Evolutionary conservation across 2,113 vertebrate genomes (phyloP).

Genomic region (Halichoeres trimaculatus): DNA sequence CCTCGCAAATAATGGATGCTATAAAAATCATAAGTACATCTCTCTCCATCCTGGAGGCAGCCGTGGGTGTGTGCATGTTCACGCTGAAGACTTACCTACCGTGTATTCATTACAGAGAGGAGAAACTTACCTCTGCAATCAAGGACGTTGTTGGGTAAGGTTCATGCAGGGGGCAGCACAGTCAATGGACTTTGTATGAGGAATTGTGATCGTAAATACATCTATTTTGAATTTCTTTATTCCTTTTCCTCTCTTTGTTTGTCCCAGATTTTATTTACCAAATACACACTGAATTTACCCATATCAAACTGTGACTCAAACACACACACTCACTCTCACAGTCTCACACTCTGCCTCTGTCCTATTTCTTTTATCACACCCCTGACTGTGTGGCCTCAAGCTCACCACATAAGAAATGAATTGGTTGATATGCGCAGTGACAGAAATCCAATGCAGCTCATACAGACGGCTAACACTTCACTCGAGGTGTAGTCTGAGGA

Average conservation of each 20-base stretch:
- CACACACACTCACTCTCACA: not conserved
- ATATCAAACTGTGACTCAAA: not conserved
- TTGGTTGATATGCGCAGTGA: slow-evolving; percentile 14
- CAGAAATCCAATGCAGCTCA: slow-evolving; percentile 21
- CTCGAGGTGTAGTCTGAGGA: not conserved
- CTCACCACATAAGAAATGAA: slow-evolving; percentile 8
- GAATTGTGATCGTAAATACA: not conserved
- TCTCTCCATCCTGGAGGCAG: slow-evolving; percentile 31
- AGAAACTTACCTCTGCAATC: slow-evolving; percentile 1
- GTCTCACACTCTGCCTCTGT: not conserved
- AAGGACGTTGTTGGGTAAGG: slow-evolving; percentile 19
- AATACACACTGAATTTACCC: not conserved
- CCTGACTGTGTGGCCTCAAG: slow-evolving; percentile 12
- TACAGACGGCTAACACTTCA: not conserved
- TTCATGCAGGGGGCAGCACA: not conserved
- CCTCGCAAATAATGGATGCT: slow-evolving; percentile 66
- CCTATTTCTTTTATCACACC: slow-evolving; percentile 36
- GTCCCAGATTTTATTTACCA: slow-evolving; percentile 11
- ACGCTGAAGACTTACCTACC: not conserved
- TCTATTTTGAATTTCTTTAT: not conserved
- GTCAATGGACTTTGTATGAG: not conserved
- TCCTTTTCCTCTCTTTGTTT: not conserved
- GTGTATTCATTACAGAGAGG: not conserved
- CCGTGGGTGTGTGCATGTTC: not conserved
- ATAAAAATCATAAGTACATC: slow-evolving; percentile 61